Conservation (phyloP, 2,797 vertebrate species). For the Hafferia zeledoni region DNA sequence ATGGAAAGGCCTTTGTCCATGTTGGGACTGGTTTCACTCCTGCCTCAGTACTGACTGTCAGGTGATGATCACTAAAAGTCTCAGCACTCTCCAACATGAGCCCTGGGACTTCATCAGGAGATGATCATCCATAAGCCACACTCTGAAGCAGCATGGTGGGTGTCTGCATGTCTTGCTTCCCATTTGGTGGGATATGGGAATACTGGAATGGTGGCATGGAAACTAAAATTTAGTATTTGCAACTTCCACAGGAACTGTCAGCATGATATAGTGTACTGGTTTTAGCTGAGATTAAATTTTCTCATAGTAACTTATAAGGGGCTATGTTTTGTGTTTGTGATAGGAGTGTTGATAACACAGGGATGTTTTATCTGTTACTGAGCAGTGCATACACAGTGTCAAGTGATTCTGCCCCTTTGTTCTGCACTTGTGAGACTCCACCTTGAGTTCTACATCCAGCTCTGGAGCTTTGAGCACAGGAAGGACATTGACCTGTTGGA, state of each 20-base stretch:
- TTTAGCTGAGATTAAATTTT: neutral
- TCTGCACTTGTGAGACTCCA: neutral
- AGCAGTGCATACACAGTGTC: neutral
- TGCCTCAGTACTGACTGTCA: neutral
- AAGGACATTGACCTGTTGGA: too few relatives aligned
- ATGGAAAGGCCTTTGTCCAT: neutral
- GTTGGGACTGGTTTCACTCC: neutral
- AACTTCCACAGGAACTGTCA: neutral
- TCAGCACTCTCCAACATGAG: neutral
- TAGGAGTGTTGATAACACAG: rapidly evolving
- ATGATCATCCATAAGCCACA: rapidly evolving
- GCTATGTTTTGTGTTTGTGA: neutral
- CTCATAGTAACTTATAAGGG: neutral
- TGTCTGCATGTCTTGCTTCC: neutral
- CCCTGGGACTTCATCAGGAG: neutral
- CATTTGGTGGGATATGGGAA: neutral
- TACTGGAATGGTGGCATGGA: neutral
- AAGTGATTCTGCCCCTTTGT: neutral
- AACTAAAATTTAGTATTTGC: neutral
- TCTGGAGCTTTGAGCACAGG: neutral
- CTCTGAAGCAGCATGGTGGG: neutral
- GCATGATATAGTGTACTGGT: neutral
- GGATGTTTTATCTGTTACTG: neutral
- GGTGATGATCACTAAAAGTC: neutral
- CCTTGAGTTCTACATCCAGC: neutral